A percentile compares a stretch with the other conserved stretches of the same genome.
phyloP scores from a whole-genome alignment of 2,888 invertebrate genomes.

The Cotesia congregata region DNA sequence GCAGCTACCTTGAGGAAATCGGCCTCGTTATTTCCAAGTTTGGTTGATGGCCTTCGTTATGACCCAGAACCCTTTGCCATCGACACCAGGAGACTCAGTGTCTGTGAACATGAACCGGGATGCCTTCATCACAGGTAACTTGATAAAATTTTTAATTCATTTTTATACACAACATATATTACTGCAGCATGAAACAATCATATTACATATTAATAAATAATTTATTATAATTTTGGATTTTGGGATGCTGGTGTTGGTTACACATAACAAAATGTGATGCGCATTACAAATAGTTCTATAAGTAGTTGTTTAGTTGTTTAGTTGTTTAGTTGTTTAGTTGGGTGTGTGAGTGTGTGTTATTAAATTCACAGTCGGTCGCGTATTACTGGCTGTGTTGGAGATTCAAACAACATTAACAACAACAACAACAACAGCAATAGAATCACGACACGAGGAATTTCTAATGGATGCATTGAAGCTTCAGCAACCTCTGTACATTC shows the following conservation, averaged over 20 bases:
- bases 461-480: slow-evolving; percentile 74
- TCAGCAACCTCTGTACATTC: slow-evolving; percentile 86
- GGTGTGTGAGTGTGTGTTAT: background rate
- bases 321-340: slow-evolving; percentile 3
- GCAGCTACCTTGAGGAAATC: slow-evolving; percentile 66
- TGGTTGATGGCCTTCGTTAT: slow-evolving; percentile 69
- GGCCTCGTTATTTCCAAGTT: slow-evolving; percentile 68
- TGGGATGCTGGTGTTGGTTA: slow-evolving; percentile 23
- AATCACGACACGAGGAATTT: slow-evolving; percentile 57
- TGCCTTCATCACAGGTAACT: slow-evolving; percentile 62
- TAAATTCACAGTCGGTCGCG: slow-evolving; percentile 49
- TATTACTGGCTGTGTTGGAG: slow-evolving; percentile 50
- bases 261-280: slow-evolving; percentile 46
- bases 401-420: slow-evolving; percentile 23
- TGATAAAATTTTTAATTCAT: too few relatives aligned
- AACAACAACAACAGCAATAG: slow-evolving; percentile 60
- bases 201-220: background rate
- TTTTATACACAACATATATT: background rate
- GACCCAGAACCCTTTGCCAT: slow-evolving; percentile 66
- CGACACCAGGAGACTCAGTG: slow-evolving; percentile 59
- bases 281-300: slow-evolving; percentile 25
- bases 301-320: slow-evolving; percentile 12
- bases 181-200: background rate
- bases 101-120: slow-evolving; percentile 62
- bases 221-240: background rate